Percentiles rank a stretch among this genome's conserved stretches.
Evolutionary conservation across 2,113 vertebrate species (phyloP).

Genomic region (Phycodurus eques): DNA sequence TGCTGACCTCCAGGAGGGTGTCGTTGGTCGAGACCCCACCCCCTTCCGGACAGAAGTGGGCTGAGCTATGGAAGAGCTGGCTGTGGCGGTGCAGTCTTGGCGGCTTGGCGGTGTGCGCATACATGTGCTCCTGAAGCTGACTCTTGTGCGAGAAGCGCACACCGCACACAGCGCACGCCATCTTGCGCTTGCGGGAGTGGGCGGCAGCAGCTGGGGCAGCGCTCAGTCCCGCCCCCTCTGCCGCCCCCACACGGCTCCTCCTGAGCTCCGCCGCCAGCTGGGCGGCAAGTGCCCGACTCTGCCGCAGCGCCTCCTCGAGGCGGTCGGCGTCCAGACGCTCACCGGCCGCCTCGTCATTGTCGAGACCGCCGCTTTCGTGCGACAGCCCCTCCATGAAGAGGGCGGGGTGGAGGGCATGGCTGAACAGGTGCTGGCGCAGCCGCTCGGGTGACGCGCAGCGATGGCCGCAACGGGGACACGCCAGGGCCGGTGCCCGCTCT

Average conservation of each 20-base stretch:
- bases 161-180: conserved; percentile 87
- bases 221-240: conserved; percentile 28
- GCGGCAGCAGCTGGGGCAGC: conserved; percentile 37
- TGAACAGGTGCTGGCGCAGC: conserved; percentile 87
- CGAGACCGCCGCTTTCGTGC: conserved; percentile 47
- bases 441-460: conserved; percentile 81
- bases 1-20: conserved; percentile 67
- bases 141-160: conserved; percentile 85
- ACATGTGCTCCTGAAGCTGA: conserved; percentile 94
- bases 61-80: conserved; percentile 75
- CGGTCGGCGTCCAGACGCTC: conserved; percentile 67
- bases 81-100: conserved; percentile 81
- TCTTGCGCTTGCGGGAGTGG: conserved; percentile 86
- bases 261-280: conserved; percentile 83
- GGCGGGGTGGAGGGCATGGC: conserved; percentile 79
- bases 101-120: conserved; percentile 84
- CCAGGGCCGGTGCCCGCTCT: conserved; percentile 71
- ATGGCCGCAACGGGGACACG: conserved; percentile 91
- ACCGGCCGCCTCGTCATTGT: conserved; percentile 27
- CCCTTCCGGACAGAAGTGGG: conserved; percentile 66
- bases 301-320: conserved; percentile 80
- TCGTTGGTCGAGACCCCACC: conserved; percentile 23
- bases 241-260: conserved; percentile 69
- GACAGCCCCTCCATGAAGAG: conserved; percentile 77
- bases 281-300: conserved; percentile 78